Base-by-base conservation (phyloP, 2,113 vertebrate genomes). In the Azemiops feae region DNA sequence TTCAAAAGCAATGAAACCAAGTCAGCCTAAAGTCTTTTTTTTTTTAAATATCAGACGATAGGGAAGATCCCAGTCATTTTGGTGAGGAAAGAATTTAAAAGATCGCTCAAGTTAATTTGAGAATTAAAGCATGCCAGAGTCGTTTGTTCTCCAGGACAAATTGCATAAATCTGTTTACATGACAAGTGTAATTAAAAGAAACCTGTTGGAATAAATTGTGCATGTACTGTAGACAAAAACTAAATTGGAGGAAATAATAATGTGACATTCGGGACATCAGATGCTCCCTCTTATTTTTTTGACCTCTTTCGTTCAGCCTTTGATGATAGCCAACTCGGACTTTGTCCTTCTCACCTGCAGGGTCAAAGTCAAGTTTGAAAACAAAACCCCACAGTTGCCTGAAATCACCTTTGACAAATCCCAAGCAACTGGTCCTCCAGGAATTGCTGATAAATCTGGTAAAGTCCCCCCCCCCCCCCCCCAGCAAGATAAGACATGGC, bases 321-420 rank as follows among this genome's bases (percentile, higher is more conserved):
- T 92, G 0, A 14, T 74, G 93, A 69, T 87, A 5, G 0, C 7
- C 1, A 39, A 14, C 52, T 34, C 4, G 5, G 4, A 12, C 5
- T 23, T 11, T 11, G 54, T 34, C 18, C 86, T 34, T 39, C 93
- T 23, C 91, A 93, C 91, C 9, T 89, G 6, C 58, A 98, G 98
- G 85, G 96, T 98, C 92, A 98, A 91, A 86, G 96, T 98, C 91
- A 97, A 57, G 87, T 97, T 96, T 89, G 94, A 95, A 92, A 97
- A 96, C 94, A 96, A 95, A 91, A 89, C 96, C 30, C 16, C 94
- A 22, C 95, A 96, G 86, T 93, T 98, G 93, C 98, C 98, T 23
- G 95, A 95, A 94, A 97, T 98, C 60, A 1, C 96, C 54, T 96
- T 98, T 16, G 1, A 16, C 53, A 94, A 64, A 5, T 93, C 96